These are phyloP conservation scores for Malurus cyaneus DNA, from an alignment of 2,113 vertebrate genomes.

Conservation along the genomic window DNA sequence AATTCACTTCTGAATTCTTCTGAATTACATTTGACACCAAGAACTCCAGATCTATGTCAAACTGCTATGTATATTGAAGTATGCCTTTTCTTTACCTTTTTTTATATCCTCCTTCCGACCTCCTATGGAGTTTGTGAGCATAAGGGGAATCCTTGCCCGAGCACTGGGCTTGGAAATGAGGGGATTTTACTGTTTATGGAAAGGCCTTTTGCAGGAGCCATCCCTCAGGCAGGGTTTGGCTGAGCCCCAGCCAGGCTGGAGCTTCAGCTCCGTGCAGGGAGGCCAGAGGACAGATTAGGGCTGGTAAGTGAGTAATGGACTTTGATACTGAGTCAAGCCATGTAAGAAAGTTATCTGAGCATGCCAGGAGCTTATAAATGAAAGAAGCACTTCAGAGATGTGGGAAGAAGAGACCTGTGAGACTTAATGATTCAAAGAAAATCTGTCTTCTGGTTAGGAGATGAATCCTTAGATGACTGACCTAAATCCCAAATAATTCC, in stretches of 20 bases:
- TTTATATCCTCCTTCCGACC: neutral
- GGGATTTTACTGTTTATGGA: neutral
- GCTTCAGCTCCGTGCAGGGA: neutral
- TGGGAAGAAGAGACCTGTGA: neutral
- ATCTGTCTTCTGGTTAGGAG: neutral
- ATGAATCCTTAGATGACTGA: slow-evolving; percentile 28
- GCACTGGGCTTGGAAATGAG: neutral
- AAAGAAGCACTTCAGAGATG: slow-evolving; percentile 9
- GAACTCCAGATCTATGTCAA: neutral
- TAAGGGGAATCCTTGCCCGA: neutral
- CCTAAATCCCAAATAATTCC: slow-evolving; percentile 21
- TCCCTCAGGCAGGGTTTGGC: neutral
- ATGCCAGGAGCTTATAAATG: slow-evolving; percentile 3
- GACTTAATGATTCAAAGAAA: slow-evolving; percentile 34
- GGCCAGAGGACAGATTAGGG: neutral
- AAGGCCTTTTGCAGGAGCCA: neutral
- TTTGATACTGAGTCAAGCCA: neutral
- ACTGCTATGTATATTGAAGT: neutral
- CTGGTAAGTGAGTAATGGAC: neutral
- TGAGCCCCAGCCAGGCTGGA: neutral
- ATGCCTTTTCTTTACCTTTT: neutral
- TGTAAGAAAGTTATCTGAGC: slow-evolving; percentile 40
- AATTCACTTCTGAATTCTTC: neutral
- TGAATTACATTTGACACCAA: neutral
- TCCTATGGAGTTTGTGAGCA: neutral